These are phyloP conservation scores for Cyprinodon variegatus DNA, from an alignment of 2,113 vertebrate genomes.

Conservation along the genomic window DNA sequence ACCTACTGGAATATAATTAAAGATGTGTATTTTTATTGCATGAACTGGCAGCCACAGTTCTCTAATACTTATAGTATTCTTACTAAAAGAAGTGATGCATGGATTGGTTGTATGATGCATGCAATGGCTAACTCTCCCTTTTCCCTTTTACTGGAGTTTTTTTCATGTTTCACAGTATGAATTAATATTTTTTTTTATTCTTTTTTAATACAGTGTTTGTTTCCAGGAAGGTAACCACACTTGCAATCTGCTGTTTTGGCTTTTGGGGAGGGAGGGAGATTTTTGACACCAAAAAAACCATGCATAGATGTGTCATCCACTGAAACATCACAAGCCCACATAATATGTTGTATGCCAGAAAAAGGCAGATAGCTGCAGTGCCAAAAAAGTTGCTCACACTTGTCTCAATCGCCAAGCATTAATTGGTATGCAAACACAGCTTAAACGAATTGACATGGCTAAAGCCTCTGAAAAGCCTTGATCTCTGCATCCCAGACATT, in stretches of 20 bases:
- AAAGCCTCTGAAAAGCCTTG: constrained; percentile 15
- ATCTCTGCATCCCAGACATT: neutral
- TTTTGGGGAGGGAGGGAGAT: neutral
- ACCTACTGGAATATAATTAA: neutral
- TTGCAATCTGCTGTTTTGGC: neutral
- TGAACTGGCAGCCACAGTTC: neutral
- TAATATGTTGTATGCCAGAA: constrained; percentile 5
- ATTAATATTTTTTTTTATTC: neutral
- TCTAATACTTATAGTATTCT: neutral
- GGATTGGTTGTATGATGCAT: too few species aligned
- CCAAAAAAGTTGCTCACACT: constrained; percentile 9
- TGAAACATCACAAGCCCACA: neutral
- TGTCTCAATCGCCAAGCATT: constrained; percentile 8
- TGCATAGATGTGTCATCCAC: neutral
- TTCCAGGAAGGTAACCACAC: neutral
- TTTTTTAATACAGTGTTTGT: neutral
- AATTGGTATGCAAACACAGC: constrained; percentile 22
- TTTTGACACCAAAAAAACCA: neutral
- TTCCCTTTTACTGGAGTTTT: neutral
- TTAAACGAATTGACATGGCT: constrained; percentile 11
- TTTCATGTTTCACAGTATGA: neutral
- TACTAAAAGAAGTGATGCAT: neutral
- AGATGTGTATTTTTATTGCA: neutral
- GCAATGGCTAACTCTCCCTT: neutral
- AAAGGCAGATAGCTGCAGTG: neutral